Evolutionary conservation across 64 coral and sea anemone genomes (phyloP).

Genomic region (Montipora efflorescens): DNA sequence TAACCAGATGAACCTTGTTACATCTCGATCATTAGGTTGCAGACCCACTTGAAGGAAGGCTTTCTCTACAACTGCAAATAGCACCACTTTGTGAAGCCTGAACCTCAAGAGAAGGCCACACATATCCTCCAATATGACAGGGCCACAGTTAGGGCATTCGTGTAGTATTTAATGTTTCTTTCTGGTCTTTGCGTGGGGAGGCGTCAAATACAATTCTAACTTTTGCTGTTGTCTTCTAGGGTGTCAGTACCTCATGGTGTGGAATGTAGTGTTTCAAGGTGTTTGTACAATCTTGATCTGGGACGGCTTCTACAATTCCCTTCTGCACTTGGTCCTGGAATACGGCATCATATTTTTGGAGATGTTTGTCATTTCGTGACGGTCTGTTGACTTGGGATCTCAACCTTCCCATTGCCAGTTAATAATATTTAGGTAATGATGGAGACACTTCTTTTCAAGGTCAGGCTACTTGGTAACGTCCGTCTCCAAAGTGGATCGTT

Average conservation of each 20-base stretch:
- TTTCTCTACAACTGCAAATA: slow-evolving; percentile 1
- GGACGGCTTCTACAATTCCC: slow-evolving; percentile 41
- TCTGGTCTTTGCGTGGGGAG: not conserved
- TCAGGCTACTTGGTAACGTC: slow-evolving; percentile 28
- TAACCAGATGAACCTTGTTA: slow-evolving; percentile 52
- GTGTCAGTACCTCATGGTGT: slow-evolving; percentile 35
- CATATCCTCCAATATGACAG: slow-evolving; percentile 16
- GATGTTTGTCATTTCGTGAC: slow-evolving; percentile 13
- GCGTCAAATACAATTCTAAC: slow-evolving; percentile 39
- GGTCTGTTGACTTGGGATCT: slow-evolving; percentile 7
- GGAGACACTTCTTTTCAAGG: slow-evolving; percentile 37
- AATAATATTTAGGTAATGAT: slow-evolving; percentile 23
- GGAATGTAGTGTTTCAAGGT: slow-evolving; percentile 59
- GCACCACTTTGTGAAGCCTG: not conserved
- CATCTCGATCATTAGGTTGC: slow-evolving; percentile 15
- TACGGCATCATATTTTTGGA: slow-evolving; percentile 13
- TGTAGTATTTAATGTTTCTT: not conserved
- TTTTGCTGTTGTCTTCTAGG: slow-evolving; percentile 23
- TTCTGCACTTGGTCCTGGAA: slow-evolving; percentile 51
- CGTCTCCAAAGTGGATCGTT: not conserved
- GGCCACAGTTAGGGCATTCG: not conserved
- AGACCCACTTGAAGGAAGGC: slow-evolving; percentile 45
- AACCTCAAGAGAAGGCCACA: slow-evolving; percentile 21
- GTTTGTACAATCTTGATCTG: not conserved
- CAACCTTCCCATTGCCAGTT: not conserved